Evolutionary conservation across 2,797 vertebrate genomes (phyloP).

Genomic region (Poecilia gillii): DNA sequence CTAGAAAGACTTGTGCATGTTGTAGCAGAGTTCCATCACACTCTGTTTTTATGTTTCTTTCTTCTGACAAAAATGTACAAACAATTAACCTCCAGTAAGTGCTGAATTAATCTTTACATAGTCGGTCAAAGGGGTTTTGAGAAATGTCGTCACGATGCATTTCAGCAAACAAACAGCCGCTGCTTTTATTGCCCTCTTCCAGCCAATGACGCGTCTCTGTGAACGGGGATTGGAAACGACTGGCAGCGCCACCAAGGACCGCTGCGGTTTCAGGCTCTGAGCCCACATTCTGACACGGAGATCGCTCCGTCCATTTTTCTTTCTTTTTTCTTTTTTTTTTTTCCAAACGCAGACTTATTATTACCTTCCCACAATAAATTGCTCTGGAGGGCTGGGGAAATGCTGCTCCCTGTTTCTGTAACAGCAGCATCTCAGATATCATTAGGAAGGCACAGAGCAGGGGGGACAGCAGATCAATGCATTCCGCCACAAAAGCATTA

Average conservation of each 20-base stretch:
- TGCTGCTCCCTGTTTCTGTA: conserved; percentile 74
- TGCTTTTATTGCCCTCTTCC: conserved; percentile 47
- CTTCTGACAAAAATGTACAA: background rate
- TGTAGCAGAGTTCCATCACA: background rate
- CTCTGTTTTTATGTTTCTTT: background rate
- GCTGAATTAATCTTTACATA: background rate
- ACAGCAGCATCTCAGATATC: conserved; percentile 87
- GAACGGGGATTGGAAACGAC: conserved; percentile 71
- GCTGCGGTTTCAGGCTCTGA: conserved; percentile 76
- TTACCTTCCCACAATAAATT: conserved; percentile 88
- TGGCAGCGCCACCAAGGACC: conserved; percentile 61
- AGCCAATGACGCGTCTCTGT: conserved; percentile 57
- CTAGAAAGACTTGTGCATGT: background rate
- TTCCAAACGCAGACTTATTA: conserved; percentile 83
- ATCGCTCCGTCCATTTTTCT: conserved; percentile 72
- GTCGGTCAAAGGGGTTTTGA: conserved; percentile 4
- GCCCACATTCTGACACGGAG: conserved; percentile 70
- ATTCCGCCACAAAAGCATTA: conserved; percentile 86
- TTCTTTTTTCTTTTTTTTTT: too few relatives aligned
- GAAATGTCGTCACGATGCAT: background rate
- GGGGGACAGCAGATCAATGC: conserved; percentile 88
- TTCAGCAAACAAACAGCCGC: conserved; percentile 28
- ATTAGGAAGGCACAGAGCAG: conserved; percentile 82
- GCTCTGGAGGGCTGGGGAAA: conserved; percentile 75
- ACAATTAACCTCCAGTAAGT: background rate